Evolutionary conservation across 2,797 vertebrate species (phyloP).

Genomic region (Margarornis squamiger): DNA sequence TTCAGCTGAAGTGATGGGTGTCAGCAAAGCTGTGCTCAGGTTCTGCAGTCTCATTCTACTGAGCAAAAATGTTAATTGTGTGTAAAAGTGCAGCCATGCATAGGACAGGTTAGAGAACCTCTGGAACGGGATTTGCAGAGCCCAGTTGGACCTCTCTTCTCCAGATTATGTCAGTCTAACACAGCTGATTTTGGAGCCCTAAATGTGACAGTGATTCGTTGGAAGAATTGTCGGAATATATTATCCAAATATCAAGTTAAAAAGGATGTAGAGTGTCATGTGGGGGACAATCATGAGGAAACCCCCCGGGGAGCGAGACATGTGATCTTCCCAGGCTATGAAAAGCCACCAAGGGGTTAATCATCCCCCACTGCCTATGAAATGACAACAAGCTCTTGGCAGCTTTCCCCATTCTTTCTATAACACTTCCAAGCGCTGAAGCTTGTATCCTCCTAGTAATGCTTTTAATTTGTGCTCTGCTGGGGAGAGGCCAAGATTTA

Average conservation of each 20-base stretch:
- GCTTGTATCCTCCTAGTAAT: slow-evolving; percentile 80
- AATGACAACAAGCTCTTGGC: slow-evolving; percentile 78
- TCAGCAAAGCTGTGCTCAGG: not conserved
- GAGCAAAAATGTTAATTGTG: not conserved
- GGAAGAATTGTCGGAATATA: not conserved
- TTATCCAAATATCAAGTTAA: not conserved
- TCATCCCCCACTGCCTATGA: slow-evolving; percentile 55
- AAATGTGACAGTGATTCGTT: not conserved
- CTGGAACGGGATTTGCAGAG: not conserved
- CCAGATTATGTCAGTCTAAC: not conserved
- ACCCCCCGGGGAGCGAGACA: not conserved
- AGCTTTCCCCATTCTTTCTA: slow-evolving; percentile 74
- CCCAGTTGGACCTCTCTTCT: not conserved
- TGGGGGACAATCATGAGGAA: not conserved
- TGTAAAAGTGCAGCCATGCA: not conserved
- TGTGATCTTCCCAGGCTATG: not conserved
- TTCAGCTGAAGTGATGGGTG: not conserved
- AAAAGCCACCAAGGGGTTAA: slow-evolving; percentile 68
- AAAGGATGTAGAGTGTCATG: not conserved
- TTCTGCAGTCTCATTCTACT: not conserved
- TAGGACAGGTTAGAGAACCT: not conserved
- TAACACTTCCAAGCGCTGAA: slow-evolving; percentile 79
- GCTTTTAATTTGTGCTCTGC: slow-evolving; percentile 81
- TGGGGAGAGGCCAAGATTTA: slow-evolving; percentile 86
- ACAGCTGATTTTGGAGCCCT: not conserved